phyloP scores from a whole-genome alignment of 2,797 vertebrate species.

The Xiphorhynchus erythropygius region DNA sequence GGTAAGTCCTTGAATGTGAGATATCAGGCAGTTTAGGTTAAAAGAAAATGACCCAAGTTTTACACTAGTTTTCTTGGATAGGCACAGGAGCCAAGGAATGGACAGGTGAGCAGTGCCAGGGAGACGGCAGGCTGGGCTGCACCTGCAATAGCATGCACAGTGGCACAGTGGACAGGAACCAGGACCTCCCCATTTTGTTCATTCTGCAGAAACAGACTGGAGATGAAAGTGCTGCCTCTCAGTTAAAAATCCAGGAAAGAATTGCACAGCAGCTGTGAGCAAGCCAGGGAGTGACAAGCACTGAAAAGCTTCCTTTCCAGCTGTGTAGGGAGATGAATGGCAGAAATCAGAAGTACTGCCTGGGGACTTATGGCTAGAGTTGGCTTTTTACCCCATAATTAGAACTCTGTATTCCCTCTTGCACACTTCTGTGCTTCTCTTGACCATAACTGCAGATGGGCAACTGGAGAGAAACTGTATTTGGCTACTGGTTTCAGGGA shows the following conservation, averaged over 20 bases:
- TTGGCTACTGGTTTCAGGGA: background rate
- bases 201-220: background rate
- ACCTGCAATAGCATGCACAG: rapidly evolving
- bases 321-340: background rate
- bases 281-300: background rate
- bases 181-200: background rate
- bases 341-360: background rate
- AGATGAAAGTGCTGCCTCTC: background rate
- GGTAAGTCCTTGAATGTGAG: conserved; percentile 28
- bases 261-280: background rate
- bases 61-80: background rate
- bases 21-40: background rate
- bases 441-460: background rate
- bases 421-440: background rate
- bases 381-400: background rate
- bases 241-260: background rate
- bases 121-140: background rate
- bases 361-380: background rate
- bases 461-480: background rate
- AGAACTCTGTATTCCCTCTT: background rate
- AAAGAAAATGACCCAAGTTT: background rate
- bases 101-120: background rate
- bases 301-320: background rate
- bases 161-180: background rate
- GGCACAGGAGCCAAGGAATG: background rate